Evolutionary conservation across 2,113 vertebrate genomes (phyloP).

Genomic region (Puma concolor): DNA sequence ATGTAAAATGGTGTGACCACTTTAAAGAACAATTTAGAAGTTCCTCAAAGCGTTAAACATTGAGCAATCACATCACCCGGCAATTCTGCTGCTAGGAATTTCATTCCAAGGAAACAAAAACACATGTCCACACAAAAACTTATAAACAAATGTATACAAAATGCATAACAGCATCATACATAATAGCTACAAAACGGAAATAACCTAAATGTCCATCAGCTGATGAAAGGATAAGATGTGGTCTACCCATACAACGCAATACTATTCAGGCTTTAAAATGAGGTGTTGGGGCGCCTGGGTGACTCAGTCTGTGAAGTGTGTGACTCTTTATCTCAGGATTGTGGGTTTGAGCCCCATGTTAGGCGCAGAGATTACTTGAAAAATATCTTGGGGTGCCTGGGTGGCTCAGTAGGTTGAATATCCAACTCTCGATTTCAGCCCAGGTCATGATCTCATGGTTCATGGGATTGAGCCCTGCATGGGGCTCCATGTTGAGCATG

Average conservation of each 20-base stretch:
- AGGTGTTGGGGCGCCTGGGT: too few relatives aligned
- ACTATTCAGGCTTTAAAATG: neutral
- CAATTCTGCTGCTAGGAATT: neutral
- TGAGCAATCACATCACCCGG: neutral
- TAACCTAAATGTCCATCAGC: neutral
- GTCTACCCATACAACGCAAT: neutral
- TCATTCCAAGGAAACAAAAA: neutral
- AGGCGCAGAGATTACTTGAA: too few relatives aligned
- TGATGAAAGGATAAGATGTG: neutral
- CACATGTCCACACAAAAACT: neutral
- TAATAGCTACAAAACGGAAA: neutral
- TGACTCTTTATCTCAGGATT: too few relatives aligned
- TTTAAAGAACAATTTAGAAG: neutral
- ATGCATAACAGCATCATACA: neutral
- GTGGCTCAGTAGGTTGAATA: too few relatives aligned
- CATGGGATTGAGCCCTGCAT: too few relatives aligned
- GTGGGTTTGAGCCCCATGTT: too few relatives aligned
- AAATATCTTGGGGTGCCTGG: too few relatives aligned
- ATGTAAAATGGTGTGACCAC: neutral
- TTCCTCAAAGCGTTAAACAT: neutral
- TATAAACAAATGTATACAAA: neutral
- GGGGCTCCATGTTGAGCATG: too few relatives aligned
- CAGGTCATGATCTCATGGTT: too few relatives aligned
- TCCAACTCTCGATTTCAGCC: too few relatives aligned
- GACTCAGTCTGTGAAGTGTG: too few relatives aligned